A percentile compares a stretch with the other conserved stretches of the same genome.
phyloP scores from a whole-genome alignment of 2,888 invertebrate species.

The Euphydryas editha region DNA sequence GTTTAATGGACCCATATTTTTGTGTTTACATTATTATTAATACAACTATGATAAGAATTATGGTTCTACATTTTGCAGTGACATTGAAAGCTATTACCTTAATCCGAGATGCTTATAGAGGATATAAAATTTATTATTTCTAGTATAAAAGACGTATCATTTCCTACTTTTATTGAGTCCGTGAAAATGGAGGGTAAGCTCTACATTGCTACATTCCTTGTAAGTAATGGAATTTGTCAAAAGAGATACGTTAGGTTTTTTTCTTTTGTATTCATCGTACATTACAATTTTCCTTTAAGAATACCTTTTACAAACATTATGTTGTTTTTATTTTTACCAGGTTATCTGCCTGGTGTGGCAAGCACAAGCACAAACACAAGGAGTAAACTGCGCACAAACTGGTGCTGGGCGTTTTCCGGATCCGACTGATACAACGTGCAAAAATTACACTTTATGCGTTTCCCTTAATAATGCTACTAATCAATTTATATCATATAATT shows the following conservation, averaged over 20 bases:
- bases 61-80: constrained; percentile 20
- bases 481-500: constrained; percentile 59
- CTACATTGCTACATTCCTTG: constrained; percentile 50
- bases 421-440: constrained; percentile 65
- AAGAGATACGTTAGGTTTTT: not conserved
- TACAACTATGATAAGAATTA: constrained; percentile 13
- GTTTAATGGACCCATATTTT: too few relatives aligned
- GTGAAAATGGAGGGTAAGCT: constrained; percentile 50
- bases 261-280: too few relatives aligned
- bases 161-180: constrained; percentile 35
- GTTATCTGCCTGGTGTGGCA: constrained; percentile 48
- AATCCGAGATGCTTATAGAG: constrained; percentile 40
- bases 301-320: not conserved
- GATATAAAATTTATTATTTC: constrained; percentile 40
- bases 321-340: constrained; percentile 40
- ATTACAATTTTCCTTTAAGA: not conserved
- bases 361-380: constrained; percentile 46
- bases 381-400: constrained; percentile 59
- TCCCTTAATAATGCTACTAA: constrained; percentile 45
- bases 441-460: constrained; percentile 71
- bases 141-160: constrained; percentile 39
- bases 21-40: too few relatives aligned
- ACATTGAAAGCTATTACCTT: constrained; percentile 16
- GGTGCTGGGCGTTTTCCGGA: constrained; percentile 66
- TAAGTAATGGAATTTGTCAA: constrained; percentile 48